Percentiles rank a stretch among this genome's conserved stretches.
Conservation (phyloP, 2,888 invertebrate genomes). For the Taenaris catops region DNA sequence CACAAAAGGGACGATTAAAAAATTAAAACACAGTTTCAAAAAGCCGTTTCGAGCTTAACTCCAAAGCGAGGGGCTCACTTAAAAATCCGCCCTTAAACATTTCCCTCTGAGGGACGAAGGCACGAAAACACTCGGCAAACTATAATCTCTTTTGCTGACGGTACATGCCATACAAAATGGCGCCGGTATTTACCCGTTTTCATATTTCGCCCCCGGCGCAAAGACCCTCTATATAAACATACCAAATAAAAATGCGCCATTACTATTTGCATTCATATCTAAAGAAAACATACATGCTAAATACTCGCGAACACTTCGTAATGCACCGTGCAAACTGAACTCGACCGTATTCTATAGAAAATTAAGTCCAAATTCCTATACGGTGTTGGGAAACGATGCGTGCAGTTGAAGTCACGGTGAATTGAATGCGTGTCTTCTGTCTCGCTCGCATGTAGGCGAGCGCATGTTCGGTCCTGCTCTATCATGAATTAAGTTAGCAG, state of each 20-base stretch:
- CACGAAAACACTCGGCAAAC: constrained; percentile 15
- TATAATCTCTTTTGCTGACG: constrained; percentile 55
- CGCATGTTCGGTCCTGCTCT: constrained; percentile 31
- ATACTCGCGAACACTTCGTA: constrained; percentile 52
- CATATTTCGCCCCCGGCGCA: constrained; percentile 32
- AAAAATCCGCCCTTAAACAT: constrained; percentile 13
- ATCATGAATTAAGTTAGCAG: too few species aligned
- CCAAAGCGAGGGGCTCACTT: constrained; percentile 23
- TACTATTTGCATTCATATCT: constrained; percentile 79
- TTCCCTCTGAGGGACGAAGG: constrained; percentile 5
- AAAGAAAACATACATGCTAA: constrained; percentile 78
- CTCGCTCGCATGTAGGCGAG: constrained; percentile 33
- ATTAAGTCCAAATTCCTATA: constrained; percentile 20
- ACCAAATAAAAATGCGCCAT: constrained; percentile 76
- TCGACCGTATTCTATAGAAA: constrained; percentile 21
- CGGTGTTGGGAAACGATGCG: constrained; percentile 26
- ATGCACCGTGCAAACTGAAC: constrained; percentile 20
- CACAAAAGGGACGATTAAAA: too few species aligned
- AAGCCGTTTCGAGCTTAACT: constrained; percentile 2
- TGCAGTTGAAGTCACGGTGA: constrained; percentile 52
- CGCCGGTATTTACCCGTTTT: constrained; percentile 51
- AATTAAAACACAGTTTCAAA: constrained; percentile 21
- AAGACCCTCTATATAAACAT: constrained; percentile 75
- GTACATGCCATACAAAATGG: constrained; percentile 61
- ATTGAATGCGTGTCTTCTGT: constrained; percentile 51